Evolutionary conservation across 2,888 invertebrate species (phyloP).

Genomic region (Cacoxenus indagator): DNA sequence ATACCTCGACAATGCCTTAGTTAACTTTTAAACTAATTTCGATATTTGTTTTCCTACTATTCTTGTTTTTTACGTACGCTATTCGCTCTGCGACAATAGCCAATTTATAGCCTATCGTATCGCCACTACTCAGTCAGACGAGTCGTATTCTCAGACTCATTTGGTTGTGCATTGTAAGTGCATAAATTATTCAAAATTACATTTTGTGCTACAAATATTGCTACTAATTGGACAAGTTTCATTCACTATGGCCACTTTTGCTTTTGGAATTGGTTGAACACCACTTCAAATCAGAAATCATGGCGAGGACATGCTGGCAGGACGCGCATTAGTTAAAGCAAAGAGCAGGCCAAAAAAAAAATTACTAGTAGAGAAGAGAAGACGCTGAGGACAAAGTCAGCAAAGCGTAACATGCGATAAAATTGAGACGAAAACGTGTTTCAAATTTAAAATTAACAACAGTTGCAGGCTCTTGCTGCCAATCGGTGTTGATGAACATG

Average conservation of each 20-base stretch:
- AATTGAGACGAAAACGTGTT: conserved; percentile 68
- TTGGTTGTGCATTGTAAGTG: conserved; percentile 42
- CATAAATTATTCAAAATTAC: conserved; percentile 55
- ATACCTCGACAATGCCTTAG: neutral
- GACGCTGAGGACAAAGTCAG: conserved; percentile 42
- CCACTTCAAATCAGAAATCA: conserved; percentile 61
- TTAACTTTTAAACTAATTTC: conserved; percentile 9
- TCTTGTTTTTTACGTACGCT: conserved; percentile 51
- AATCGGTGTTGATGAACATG: neutral
- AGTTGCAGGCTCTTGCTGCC: conserved; percentile 24
- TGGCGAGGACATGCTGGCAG: conserved; percentile 25
- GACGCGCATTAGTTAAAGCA: neutral
- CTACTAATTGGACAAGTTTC: conserved; percentile 53
- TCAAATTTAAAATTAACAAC: conserved; percentile 65
- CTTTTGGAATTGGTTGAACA: conserved; percentile 11
- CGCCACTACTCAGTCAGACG: neutral
- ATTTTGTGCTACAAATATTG: conserved; percentile 31
- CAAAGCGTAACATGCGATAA: conserved; percentile 69
- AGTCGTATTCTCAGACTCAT: neutral
- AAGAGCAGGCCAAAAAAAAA: neutral
- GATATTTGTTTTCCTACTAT: conserved; percentile 20
- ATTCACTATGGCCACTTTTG: conserved; percentile 37
- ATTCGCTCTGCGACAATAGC: conserved; percentile 54
- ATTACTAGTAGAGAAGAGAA: conserved; percentile 47
- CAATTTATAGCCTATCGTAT: conserved; percentile 44